Conservation (phyloP, 1,140 invertebrate genomes). For the Nilaparvata lugens region DNA sequence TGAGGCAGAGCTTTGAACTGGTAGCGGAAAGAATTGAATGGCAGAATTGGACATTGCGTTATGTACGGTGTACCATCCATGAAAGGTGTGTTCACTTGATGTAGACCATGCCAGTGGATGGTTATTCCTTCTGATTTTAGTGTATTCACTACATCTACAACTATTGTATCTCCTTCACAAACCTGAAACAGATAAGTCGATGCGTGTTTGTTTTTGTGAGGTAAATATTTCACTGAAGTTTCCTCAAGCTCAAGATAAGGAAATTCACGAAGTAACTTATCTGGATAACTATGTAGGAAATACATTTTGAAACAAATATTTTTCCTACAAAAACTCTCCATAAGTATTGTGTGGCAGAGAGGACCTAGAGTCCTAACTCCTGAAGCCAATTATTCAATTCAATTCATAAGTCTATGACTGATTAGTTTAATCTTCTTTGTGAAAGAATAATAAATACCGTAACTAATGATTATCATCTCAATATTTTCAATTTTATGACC, state of each 20-base stretch:
- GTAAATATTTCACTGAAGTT: background rate
- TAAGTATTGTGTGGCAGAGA: too few relatives aligned
- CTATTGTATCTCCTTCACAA: constrained; percentile 38
- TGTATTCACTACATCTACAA: constrained; percentile 37
- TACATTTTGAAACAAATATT: too few relatives aligned
- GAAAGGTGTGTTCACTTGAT: constrained; percentile 37
- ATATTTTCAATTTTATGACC: too few relatives aligned
- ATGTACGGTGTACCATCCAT: constrained; percentile 44
- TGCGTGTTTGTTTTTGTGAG: too few relatives aligned
- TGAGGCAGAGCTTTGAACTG: constrained; percentile 25
- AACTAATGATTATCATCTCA: too few relatives aligned
- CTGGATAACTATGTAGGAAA: too few relatives aligned
- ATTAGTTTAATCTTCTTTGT: too few relatives aligned
- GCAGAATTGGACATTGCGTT: constrained; percentile 28
- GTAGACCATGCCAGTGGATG: constrained; percentile 42
- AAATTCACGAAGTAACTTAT: background rate
- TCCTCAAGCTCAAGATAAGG: background rate
- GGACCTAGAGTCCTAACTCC: too few relatives aligned
- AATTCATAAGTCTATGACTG: too few relatives aligned
- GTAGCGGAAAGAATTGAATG: constrained; percentile 24
- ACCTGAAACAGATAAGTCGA: constrained; percentile 32
- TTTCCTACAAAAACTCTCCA: too few relatives aligned
- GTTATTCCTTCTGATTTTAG: constrained; percentile 37
- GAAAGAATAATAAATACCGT: too few relatives aligned
- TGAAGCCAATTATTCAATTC: too few relatives aligned